A percentile compares a stretch with the other conserved stretches of the same genome.
Evolutionary conservation across 2,888 invertebrate species (phyloP).

Genomic region (Hemicrepidius hirtus): DNA sequence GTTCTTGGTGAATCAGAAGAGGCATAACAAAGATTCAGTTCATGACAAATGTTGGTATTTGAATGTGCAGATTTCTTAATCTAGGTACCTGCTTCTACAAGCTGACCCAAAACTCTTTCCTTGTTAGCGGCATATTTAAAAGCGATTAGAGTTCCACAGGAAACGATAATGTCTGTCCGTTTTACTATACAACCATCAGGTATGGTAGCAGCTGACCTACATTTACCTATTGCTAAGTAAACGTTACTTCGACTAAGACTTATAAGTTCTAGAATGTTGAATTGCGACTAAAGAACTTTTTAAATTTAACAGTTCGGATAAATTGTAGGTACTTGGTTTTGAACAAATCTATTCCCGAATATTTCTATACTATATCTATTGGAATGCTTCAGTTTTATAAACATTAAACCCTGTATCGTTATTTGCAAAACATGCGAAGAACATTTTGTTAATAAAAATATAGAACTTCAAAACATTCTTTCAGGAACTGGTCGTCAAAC

Average conservation of each 20-base stretch:
- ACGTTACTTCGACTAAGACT: not conserved
- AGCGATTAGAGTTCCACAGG: slow-evolving; percentile 4
- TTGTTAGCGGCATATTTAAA: slow-evolving; percentile 4
- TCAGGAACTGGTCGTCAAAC: slow-evolving; percentile 7
- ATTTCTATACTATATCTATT: too few species aligned
- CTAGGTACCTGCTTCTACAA: too few species aligned
- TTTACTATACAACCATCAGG: not conserved
- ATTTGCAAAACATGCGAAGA: slow-evolving; percentile 10
- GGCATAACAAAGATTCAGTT: too few species aligned
- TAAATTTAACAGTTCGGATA: too few species aligned
- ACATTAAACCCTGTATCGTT: not conserved
- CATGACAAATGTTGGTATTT: too few species aligned
- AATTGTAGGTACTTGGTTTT: too few species aligned
- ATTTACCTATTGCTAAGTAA: slow-evolving; percentile 6
- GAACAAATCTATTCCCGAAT: too few species aligned
- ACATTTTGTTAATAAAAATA: slow-evolving; percentile 1
- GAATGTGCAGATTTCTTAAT: too few species aligned
- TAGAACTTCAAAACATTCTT: slow-evolving; percentile 10
- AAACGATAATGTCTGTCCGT: slow-evolving; percentile 9
- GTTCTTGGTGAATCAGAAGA: too few species aligned
- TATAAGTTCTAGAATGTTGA: too few species aligned
- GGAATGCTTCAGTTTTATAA: not conserved
- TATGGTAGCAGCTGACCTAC: slow-evolving; percentile 10
- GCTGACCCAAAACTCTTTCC: not conserved
- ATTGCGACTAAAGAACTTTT: too few species aligned